phyloP scores from a whole-genome alignment of 1,140 invertebrate species.

The Palaemon carinicauda region DNA sequence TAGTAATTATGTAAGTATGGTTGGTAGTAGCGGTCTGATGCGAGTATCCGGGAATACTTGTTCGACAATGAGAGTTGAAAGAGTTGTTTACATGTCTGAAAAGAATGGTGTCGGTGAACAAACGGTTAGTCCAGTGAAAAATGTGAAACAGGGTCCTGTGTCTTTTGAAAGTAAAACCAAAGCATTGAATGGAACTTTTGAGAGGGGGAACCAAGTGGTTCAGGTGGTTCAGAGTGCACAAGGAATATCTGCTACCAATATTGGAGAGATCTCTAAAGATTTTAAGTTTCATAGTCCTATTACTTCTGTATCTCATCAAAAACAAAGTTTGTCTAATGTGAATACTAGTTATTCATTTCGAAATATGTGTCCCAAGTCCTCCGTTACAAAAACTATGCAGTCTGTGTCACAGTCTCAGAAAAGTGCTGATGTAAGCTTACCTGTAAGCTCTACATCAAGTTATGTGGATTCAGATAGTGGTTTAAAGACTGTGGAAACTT shows the following conservation, averaged over 20 bases:
- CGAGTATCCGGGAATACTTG: neutral
- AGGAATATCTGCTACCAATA: neutral
- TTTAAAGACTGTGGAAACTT: slow-evolving; percentile 21
- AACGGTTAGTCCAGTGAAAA: neutral
- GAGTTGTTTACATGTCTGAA: neutral
- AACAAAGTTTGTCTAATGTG: no score
- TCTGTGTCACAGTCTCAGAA: neutral
- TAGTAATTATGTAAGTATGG: neutral
- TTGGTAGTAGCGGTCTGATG: neutral
- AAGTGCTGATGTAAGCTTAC: neutral
- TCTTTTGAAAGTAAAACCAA: neutral
- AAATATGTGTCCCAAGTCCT: no score
- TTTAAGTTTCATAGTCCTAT: no score
- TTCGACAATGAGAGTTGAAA: neutral
- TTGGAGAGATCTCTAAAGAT: no score
- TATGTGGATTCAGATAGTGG: neutral
- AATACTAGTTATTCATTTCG: no score
- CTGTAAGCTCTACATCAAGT: no score
- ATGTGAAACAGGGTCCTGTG: neutral
- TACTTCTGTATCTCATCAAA: no score
- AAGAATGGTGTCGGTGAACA: slow-evolving; percentile 19
- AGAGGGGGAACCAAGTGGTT: neutral
- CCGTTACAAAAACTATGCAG: no score
- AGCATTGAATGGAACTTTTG: slow-evolving; percentile 1
- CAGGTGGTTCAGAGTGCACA: neutral